Base-by-base conservation (phyloP, 1,140 invertebrate genomes). In the Ceratina calcarata region DNA sequence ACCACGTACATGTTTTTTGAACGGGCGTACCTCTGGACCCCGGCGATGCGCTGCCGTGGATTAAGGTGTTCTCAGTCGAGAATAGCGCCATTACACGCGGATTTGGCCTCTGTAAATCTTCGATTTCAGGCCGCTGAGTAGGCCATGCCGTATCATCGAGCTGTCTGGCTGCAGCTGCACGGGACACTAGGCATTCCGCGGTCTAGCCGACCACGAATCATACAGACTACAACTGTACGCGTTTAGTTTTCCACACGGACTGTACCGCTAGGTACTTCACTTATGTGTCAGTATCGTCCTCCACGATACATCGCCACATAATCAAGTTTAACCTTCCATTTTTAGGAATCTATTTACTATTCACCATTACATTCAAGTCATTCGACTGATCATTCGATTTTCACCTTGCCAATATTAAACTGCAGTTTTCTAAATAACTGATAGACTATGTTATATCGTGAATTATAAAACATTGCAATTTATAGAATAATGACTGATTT, bases 11-110 rank as follows among this genome's bases (percentile, higher is more conserved):
- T 83, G 71, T 81, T 83, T 64, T 65, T 80, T 64, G 80, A 62
- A 75, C 80, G 77, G 83, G 80, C 82, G 81, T 87, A 90, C 84
- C 88, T 89, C 81, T 84, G 72, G 83, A 84, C 73, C 73, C 82
- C 80, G 84, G 78, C 80, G 83, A 87, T 80, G 83, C 74, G 82
- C 77, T 86, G 57, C 68, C 78, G 60, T 85, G 60, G 71, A 87
- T 80, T 80, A 84, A 79, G 83, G 71, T 81, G 84, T 82, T 88
- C 75, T 85, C 85, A 67, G 77, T 78, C 81, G 86, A 88, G 83
- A 85, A 85, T 85, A 90, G 84, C 86, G 89, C 86, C 87, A 90
- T 90, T 83, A 72, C 87, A 79, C 58, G 72, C 61, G 73, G 65
- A 82, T 64, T 49, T 60, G 64, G 22, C n/a, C 64, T 71, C 51